Evolutionary conservation across 2,797 vertebrate genomes (phyloP), one percentile per base, ranked within the genome.

Genomic region (Urophycis tenuis): DNA sequence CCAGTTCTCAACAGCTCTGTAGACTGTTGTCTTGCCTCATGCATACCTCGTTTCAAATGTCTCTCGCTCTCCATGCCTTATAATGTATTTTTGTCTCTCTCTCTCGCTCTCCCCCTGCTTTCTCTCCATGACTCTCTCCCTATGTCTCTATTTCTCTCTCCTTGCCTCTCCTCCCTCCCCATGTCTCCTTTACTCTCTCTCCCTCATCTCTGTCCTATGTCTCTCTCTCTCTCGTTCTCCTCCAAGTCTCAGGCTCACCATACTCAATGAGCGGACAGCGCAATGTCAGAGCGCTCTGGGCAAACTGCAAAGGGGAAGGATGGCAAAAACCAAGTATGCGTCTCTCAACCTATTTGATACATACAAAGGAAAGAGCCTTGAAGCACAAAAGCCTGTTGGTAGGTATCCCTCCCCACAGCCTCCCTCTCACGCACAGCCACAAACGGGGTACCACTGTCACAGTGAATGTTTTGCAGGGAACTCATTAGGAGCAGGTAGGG

Each of bases 201-300:
- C 30, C 32, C 25, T 72, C 30, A 10, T 39, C 49, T 22, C 17
- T 53, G 11, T 53, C 49, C 12, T n/a, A 1, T 53, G 49, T n/a
- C 49, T 60, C 4, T 25, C 53, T 25, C 53, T 60, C 22, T 53
- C 19, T 53, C 75, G n/a, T 75, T 35, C 4, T 32, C 78, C 5
- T 60, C 33, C 29, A 85, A 96, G 94, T 93, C 95, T 96, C 93
- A 95, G 94, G 94, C 93, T 95, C 95, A 96, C 92, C 96, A 91
- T 98, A 97, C 96, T 97, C 95, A 95, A 98, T 97, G 96, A 97
- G 95, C 95, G 95, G 95, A 96, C 96, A 96, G 96, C 96, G 96
- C 95, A 94, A 98, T 98, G 96, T 97, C 96, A 95, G 96, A 98
- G 95, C 96, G 96, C 94, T 96, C 95, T 96, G 96, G 96, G 96